These are phyloP conservation scores for Cryptus armator DNA, from an alignment of 2,888 invertebrate genomes.

Conservation along the genomic window DNA sequence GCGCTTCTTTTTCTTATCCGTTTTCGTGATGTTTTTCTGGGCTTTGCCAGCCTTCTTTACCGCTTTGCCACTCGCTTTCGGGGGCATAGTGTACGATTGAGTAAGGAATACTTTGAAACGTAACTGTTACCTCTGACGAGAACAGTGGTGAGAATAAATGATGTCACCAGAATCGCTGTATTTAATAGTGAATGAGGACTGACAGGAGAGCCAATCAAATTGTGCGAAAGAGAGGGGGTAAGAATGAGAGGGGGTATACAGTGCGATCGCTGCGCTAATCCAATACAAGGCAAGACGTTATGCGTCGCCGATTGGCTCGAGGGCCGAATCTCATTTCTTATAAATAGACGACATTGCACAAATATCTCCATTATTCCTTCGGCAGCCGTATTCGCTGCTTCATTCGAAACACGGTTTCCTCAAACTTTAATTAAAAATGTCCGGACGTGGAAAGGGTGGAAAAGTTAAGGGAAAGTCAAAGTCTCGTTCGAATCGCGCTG, in stretches of 20 bases:
- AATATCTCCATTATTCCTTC: not conserved
- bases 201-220: no score
- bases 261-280: no score
- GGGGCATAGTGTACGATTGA: slow-evolving; percentile 76
- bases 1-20: slow-evolving; percentile 87
- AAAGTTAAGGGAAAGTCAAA: slow-evolving; percentile 85
- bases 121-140: no score
- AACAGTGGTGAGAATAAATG: no score
- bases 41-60: slow-evolving; percentile 86
- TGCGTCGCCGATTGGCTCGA: no score
- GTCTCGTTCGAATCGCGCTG: slow-evolving; percentile 87
- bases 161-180: no score
- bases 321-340: not conserved
- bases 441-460: slow-evolving; percentile 72
- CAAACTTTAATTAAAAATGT: slow-evolving; percentile 56
- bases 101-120: no score
- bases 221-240: no score
- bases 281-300: no score
- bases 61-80: slow-evolving; percentile 84
- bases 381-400: not conserved
- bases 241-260: no score
- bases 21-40: slow-evolving; percentile 84
- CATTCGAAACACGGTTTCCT: not conserved
- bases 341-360: not conserved
- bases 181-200: no score